Evolutionary conservation across 2,113 vertebrate genomes (phyloP).

Genomic region (Neolamprologus brichardi): DNA sequence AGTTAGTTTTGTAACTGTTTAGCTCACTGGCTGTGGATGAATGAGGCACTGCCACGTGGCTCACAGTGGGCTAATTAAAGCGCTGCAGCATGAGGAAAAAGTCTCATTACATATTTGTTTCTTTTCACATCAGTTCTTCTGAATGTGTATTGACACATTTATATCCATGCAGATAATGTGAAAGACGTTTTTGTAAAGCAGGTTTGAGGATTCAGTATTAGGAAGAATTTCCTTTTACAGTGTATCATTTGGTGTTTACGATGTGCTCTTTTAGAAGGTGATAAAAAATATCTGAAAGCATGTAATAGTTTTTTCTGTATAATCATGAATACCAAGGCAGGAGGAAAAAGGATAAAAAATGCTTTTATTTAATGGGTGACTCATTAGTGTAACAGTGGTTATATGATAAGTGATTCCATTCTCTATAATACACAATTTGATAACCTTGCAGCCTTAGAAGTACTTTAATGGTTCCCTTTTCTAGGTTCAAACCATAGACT

Average conservation of each 20-base stretch:
- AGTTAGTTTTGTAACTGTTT: neutral
- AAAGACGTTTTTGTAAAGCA: neutral
- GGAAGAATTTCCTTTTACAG: neutral
- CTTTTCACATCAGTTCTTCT: neutral
- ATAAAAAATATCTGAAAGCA: neutral
- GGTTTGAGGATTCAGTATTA: neutral
- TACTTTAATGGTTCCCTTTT: neutral
- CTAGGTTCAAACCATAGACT: neutral
- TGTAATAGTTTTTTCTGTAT: neutral
- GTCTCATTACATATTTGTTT: neutral
- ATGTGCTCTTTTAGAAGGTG: neutral
- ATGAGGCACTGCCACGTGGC: slow-evolving; percentile 19
- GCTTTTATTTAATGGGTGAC: neutral
- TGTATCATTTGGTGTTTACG: neutral
- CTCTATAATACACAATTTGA: neutral
- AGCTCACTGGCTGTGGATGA: neutral
- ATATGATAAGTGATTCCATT: neutral
- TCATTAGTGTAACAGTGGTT: neutral
- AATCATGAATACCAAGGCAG: neutral
- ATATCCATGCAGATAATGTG: neutral
- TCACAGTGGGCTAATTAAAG: slow-evolving; percentile 9
- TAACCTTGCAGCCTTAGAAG: rapidly evolving
- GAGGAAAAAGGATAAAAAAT: neutral
- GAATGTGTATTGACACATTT: neutral
- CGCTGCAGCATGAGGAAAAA: neutral